These are phyloP conservation scores for Gymnocephalus cernua DNA, from an alignment of 2,113 vertebrate species.

Conservation along the genomic window DNA sequence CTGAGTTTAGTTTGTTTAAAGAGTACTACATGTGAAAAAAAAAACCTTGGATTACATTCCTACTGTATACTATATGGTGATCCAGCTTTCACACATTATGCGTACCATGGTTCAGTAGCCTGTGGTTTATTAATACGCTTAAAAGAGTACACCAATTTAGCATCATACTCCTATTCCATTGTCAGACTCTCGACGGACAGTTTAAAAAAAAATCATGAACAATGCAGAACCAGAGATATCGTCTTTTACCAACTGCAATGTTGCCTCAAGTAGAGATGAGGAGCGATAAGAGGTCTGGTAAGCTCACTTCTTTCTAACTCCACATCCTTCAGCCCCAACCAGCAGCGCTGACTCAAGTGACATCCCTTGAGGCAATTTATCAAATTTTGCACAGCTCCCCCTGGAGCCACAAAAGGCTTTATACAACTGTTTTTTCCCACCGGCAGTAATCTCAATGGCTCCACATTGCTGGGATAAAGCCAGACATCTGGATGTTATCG, in stretches of 20 bases:
- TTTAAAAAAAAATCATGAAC: neutral
- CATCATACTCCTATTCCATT: no score
- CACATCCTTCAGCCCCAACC: neutral
- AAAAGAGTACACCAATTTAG: neutral
- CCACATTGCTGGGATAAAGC: no score
- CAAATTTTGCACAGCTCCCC: neutral
- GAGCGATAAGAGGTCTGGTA: neutral
- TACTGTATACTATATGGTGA: neutral
- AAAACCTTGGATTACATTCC: no score
- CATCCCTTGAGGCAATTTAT: neutral
- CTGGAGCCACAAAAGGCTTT: neutral
- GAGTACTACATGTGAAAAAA: no score
- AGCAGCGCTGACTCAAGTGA: neutral
- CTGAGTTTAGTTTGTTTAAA: no score
- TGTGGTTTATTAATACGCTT: neutral
- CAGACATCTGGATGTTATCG: no score
- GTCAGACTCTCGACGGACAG: neutral
- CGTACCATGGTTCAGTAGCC: neutral
- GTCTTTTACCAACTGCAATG: neutral
- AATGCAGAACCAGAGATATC: neutral
- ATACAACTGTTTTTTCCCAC: no score
- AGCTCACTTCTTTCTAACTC: neutral
- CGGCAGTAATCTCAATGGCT: no score
- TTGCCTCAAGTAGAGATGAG: neutral
- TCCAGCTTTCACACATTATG: neutral